phyloP scores from a whole-genome alignment of 2,797 vertebrate species.

The Syngnathus rostellatus region DNA sequence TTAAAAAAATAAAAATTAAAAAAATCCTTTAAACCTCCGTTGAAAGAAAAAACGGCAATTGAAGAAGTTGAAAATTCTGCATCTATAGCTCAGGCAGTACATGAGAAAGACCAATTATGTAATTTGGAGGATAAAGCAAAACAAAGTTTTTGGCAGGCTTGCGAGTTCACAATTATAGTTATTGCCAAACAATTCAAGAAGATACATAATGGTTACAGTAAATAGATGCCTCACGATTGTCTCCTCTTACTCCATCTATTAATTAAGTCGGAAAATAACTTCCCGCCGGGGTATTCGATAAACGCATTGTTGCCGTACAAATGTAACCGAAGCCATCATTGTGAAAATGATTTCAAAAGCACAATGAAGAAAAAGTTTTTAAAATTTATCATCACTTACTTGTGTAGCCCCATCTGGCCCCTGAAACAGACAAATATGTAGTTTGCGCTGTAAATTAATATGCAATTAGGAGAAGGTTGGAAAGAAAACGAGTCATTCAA shows the following conservation, averaged over 20 bases:
- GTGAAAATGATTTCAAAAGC: neutral
- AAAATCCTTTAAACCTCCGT: neutral
- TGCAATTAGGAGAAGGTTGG: neutral
- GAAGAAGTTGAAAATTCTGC: too few relatives aligned
- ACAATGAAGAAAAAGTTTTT: neutral
- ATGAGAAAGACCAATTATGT: neutral
- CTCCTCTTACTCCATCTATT: neutral
- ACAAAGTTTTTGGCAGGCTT: neutral
- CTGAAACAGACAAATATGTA: constrained; percentile 47
- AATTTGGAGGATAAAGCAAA: neutral
- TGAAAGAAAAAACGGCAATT: too few relatives aligned
- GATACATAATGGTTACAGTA: neutral
- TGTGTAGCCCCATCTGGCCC: constrained; percentile 64
- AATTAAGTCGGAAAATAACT: too few relatives aligned
- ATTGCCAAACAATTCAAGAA: neutral
- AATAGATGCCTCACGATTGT: neutral
- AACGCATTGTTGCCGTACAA: neutral
- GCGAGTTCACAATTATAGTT: neutral
- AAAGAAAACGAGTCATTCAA: neutral
- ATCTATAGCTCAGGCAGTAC: too few relatives aligned
- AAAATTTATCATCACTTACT: constrained; percentile 56
- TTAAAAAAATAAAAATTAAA: neutral
- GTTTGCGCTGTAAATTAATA: neutral
- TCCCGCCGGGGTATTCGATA: too few relatives aligned
- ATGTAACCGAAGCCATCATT: neutral